Evolutionary conservation across 2,888 invertebrate genomes (phyloP).

Genomic region (Leptopilina syphax): DNA sequence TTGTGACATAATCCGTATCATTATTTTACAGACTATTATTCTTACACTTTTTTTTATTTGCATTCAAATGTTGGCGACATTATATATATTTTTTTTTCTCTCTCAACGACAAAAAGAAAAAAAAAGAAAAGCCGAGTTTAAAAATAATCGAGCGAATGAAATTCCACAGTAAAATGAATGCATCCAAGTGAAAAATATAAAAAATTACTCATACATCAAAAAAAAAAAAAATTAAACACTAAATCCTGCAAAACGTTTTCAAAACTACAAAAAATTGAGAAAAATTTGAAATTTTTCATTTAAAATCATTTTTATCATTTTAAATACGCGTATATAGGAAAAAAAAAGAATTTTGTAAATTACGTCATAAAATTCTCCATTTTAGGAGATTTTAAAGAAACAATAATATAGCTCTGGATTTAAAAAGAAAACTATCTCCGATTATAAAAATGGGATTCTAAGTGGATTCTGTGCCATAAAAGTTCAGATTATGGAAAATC

Average conservation of each 20-base stretch:
- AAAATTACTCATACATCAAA: neutral
- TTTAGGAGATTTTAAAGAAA: neutral
- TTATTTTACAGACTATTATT: slow-evolving; percentile 5
- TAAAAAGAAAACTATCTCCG: slow-evolving; percentile 18
- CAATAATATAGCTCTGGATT: neutral
- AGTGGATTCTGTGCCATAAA: slow-evolving; percentile 10
- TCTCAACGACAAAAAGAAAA: slow-evolving; percentile 12
- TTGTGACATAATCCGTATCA: slow-evolving; percentile 11
- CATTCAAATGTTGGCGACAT: neutral
- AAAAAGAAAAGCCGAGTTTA: neutral
- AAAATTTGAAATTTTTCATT: no score
- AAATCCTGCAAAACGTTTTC: neutral
- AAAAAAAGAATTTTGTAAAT: neutral
- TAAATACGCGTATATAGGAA: neutral
- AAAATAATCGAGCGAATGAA: slow-evolving; percentile 7
- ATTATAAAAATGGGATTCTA: slow-evolving; percentile 30
- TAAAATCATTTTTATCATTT: no score
- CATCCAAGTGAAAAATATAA: neutral
- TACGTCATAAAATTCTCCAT: neutral
- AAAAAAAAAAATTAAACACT: neutral
- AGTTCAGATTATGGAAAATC: slow-evolving; percentile 27
- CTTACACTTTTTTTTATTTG: slow-evolving; percentile 2
- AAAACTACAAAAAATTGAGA: neutral
- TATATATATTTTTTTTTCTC: neutral
- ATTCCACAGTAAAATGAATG: neutral